Percentiles rank a stretch among this genome's conserved stretches.
phyloP scores from a whole-genome alignment of 2,888 invertebrate genomes.

The Gari tellinella region DNA sequence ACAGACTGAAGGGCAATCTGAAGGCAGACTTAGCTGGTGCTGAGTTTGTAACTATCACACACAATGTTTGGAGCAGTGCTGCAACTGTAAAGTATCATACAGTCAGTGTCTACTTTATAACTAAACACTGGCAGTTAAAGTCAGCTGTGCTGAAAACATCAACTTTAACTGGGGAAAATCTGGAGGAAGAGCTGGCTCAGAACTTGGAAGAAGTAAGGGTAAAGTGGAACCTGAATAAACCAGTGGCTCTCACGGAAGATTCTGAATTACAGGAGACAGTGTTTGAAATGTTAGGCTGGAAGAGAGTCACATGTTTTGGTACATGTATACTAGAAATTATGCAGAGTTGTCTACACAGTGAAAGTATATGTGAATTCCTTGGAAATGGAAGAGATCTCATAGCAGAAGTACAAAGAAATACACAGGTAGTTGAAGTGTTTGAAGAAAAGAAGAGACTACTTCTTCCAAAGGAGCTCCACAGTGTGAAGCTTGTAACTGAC shows the following conservation, averaged over 20 bases:
- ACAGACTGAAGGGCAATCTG: constrained; percentile 27
- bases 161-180: constrained; percentile 1
- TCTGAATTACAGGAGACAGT: constrained; percentile 21
- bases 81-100: constrained; percentile 21
- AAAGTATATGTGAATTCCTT: constrained; percentile 22
- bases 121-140: constrained; percentile 37
- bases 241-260: constrained; percentile 23
- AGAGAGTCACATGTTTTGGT: constrained; percentile 47
- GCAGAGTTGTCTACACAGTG: constrained; percentile 26
- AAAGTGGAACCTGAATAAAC: constrained; percentile 44
- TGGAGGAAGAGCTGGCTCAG: constrained; percentile 20
- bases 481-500: constrained; percentile 22
- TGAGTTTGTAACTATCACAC: constrained; percentile 36
- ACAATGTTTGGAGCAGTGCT: constrained; percentile 28
- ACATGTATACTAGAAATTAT: constrained; percentile 37
- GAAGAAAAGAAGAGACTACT: constrained; percentile 35
- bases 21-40: constrained; percentile 25
- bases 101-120: constrained; percentile 31
- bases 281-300: constrained; percentile 27
- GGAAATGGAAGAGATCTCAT: constrained; percentile 34
- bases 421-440: constrained; percentile 20
- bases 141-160: constrained; percentile 33
- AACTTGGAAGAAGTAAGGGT: constrained; percentile 26
- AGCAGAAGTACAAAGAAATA: constrained; percentile 9
- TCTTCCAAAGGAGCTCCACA: constrained; percentile 19